phyloP scores from a whole-genome alignment of 2,113 vertebrate genomes.

The Anolis sagrei region DNA sequence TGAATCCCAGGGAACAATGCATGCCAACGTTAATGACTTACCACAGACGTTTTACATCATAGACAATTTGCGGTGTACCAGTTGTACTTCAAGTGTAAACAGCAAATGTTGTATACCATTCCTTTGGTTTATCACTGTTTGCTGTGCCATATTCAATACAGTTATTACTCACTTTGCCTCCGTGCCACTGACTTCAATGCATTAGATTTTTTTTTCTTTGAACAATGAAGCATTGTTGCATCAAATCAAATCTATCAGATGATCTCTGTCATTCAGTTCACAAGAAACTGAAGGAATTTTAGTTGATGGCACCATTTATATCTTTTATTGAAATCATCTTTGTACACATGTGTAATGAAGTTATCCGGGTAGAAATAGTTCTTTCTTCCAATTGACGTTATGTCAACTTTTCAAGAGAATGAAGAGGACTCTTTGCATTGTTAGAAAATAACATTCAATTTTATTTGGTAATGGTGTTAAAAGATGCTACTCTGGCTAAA shows the following conservation, averaged over 20 bases:
- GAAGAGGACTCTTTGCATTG: not conserved
- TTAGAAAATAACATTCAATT: not conserved
- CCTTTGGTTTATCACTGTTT: not conserved
- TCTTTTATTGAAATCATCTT: conserved; percentile 3
- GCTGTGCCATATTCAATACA: not conserved
- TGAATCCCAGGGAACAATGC: conserved; percentile 34
- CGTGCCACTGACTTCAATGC: not conserved
- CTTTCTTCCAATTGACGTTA: fast-evolving
- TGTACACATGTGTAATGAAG: conserved; percentile 16
- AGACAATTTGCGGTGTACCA: conserved; percentile 9
- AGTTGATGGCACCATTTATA: not conserved
- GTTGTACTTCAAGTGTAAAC: not conserved
- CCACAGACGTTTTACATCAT: not conserved
- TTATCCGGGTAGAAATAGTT: not conserved
- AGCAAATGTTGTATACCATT: conserved; percentile 14
- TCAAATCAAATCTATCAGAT: conserved; percentile 41
- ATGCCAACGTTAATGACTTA: conserved; percentile 27
- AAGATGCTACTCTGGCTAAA: not conserved
- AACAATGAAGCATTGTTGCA: conserved; percentile 27
- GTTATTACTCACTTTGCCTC: conserved; percentile 18
- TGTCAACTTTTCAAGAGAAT: not conserved
- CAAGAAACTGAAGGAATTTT: conserved; percentile 18
- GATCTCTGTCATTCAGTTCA: conserved; percentile 28
- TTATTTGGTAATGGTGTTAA: not conserved
- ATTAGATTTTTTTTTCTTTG: conserved; percentile 5